These are phyloP conservation scores for Oenanthe oenanthe DNA, from an alignment of 2,113 vertebrate genomes.

Conservation along the genomic window DNA sequence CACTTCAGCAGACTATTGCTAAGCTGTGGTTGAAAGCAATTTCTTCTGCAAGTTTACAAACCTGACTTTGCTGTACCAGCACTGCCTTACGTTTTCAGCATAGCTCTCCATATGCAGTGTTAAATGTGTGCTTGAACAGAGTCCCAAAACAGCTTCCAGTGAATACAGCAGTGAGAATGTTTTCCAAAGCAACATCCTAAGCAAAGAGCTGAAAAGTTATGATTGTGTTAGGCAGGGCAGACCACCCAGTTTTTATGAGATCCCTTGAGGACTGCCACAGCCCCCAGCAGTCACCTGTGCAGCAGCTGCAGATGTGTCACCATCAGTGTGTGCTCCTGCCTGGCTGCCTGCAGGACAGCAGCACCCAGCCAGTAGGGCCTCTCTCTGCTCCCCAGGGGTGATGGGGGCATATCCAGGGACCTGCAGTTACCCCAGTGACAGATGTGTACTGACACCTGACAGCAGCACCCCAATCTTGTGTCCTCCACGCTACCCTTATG, in stretches of 20 bases:
- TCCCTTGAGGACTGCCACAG: neutral
- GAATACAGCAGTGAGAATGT: neutral
- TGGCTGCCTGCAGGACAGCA: neutral
- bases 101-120: neutral
- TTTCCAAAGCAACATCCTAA: neutral
- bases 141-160: neutral
- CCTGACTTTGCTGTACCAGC: neutral
- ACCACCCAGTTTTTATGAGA: neutral
- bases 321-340: neutral
- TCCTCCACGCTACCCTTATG: fast-evolving
- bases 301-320: neutral
- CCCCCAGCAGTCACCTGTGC: neutral
- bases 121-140: neutral
- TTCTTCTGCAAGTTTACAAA: neutral
- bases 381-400: neutral
- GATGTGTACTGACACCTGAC: neutral
- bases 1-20: neutral
- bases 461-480: neutral
- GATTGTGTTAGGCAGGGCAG: neutral
- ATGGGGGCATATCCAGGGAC: neutral
- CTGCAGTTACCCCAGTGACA: neutral
- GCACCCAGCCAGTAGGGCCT: neutral
- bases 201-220: neutral
- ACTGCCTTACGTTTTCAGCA: neutral
- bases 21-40: neutral